Conservation (phyloP, 1,140 invertebrate genomes). For the Conus betulinus region DNA sequence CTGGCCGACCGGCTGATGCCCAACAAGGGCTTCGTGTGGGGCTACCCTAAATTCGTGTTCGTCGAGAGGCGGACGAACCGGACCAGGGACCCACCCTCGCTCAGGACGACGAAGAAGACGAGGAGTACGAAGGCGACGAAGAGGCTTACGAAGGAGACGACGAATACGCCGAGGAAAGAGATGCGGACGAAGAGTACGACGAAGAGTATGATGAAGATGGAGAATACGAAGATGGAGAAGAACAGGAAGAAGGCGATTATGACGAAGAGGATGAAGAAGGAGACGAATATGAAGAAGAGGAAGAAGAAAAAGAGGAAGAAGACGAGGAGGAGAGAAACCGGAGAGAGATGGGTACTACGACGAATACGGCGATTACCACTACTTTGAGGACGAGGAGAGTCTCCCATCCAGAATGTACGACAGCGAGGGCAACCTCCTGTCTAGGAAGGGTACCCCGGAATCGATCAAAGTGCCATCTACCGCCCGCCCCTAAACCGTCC, state of each 20-base stretch:
- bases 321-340: not conserved
- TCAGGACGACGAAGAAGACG: not conserved
- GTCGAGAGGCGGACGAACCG: slow-evolving; percentile 7
- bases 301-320: not conserved
- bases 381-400: not conserved
- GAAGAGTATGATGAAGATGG: not conserved
- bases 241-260: not conserved
- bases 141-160: not conserved
- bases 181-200: not conserved
- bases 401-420: slow-evolving; percentile 9
- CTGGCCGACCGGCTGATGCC: slow-evolving; percentile 22
- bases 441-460: not conserved
- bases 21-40: slow-evolving; percentile 27
- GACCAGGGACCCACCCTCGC: not conserved
- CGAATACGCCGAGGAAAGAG: not conserved
- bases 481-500: slow-evolving; percentile 1
- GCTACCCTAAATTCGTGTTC: slow-evolving; percentile 23
- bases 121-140: slow-evolving; percentile 5
- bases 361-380: slow-evolving; percentile 20
- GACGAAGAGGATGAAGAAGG: not conserved
- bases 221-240: not conserved
- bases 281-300: not conserved
- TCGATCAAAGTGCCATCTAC: not conserved
- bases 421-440: not conserved
- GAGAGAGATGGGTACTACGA: slow-evolving; percentile 21